These are phyloP conservation scores for Entomobrya multifasciata DNA, from an alignment of 2,888 invertebrate species.

Conservation along the genomic window DNA sequence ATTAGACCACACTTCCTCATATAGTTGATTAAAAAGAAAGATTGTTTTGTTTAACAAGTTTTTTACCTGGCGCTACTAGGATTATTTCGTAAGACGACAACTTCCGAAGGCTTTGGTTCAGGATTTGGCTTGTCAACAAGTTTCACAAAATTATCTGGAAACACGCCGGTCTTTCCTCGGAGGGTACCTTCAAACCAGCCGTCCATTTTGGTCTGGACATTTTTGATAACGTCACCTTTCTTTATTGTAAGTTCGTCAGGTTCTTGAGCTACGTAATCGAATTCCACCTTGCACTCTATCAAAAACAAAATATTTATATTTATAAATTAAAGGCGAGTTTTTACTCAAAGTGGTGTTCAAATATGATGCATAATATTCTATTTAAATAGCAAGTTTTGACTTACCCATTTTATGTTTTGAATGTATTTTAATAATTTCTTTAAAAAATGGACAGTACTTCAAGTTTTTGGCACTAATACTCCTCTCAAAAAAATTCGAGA, in stretches of 20 bases:
- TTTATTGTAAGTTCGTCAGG: conserved; percentile 91
- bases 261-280: conserved; percentile 92
- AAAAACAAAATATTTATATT: too few relatives aligned
- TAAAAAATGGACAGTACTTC: too few relatives aligned
- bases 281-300: conserved; percentile 86
- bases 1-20: too few relatives aligned
- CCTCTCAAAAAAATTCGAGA: too few relatives aligned
- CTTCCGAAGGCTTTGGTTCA: conserved; percentile 36
- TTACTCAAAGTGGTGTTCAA: too few relatives aligned
- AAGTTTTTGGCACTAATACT: too few relatives aligned
- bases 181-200: conserved; percentile 97
- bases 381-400: neutral
- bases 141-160: conserved; percentile 96
- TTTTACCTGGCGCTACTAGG: conserved; percentile 55
- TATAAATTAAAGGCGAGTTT: too few relatives aligned
- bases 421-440: neutral
- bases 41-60: neutral
- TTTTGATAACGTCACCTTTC: conserved; percentile 91
- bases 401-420: neutral
- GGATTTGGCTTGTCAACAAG: conserved; percentile 81
- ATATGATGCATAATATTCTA: neutral
- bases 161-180: conserved; percentile 87
- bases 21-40: too few relatives aligned
- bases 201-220: conserved; percentile 89
- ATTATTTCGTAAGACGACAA: conserved; percentile 40